Evolutionary conservation across 1,140 invertebrate species (phyloP).

Genomic region (Camponotus vicinus): DNA sequence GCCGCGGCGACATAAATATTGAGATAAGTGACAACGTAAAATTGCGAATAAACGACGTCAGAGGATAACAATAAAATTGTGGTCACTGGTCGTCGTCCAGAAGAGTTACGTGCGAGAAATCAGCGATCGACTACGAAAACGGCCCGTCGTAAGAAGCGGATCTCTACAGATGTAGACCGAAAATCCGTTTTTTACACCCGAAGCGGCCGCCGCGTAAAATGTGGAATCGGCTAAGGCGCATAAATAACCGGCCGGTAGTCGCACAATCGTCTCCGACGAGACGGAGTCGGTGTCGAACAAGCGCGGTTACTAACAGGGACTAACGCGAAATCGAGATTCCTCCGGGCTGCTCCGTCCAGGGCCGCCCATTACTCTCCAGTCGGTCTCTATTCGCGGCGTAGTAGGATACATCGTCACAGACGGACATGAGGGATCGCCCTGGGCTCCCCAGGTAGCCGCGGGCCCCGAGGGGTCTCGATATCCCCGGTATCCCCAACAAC

Average conservation of each 20-base stretch:
- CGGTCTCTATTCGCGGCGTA: constrained; percentile 39
- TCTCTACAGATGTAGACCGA: constrained; percentile 47
- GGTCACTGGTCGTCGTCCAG: neutral
- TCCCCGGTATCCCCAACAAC: constrained; percentile 2
- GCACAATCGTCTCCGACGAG: constrained; percentile 51
- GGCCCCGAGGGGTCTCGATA: constrained; percentile 18
- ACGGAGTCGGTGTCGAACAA: constrained; percentile 64
- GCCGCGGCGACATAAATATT: constrained; percentile 38
- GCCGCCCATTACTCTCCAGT: constrained; percentile 49
- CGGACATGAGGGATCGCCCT: constrained; percentile 62
- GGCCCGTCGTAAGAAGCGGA: neutral
- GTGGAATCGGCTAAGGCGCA: constrained; percentile 64
- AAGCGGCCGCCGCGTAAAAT: constrained; percentile 19
- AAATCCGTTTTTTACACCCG: constrained; percentile 72
- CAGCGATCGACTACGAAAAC: constrained; percentile 26
- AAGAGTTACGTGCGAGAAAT: constrained; percentile 20
- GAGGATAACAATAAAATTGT: constrained; percentile 40
- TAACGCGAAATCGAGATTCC: constrained; percentile 59
- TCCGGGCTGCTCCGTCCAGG: constrained; percentile 9
- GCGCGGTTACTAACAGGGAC: constrained; percentile 62
- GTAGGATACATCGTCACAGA: constrained; percentile 49
- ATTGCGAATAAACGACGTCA: constrained; percentile 8
- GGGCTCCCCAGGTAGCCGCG: constrained; percentile 61
- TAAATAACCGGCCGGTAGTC: constrained; percentile 71
- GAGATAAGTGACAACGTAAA: constrained; percentile 42